Base-by-base conservation (phyloP, 2,113 vertebrate species). In the Strix uralensis region DNA sequence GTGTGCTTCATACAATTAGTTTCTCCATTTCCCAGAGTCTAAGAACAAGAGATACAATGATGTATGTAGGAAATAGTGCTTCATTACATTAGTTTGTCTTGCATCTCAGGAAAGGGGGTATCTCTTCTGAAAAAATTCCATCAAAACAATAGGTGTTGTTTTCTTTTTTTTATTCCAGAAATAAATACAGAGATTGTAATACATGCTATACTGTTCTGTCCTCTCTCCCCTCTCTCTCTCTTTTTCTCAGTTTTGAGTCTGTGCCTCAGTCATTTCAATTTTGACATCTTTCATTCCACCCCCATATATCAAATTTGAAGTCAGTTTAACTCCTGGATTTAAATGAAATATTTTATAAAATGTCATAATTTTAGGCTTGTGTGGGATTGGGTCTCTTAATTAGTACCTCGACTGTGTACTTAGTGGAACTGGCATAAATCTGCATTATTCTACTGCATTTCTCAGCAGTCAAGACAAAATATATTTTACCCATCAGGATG, bases 301-400 rank as follows among this genome's bases (percentile, higher is more conserved):
- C 91, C 82, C 67, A 46, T 65, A 29, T 42, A 80, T 93, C 36
- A 86, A 90, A 86, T 79, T 86, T 82, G 57, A 94, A 92, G 73
- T 78, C n/a, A 63, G 46, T 78, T 91, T 78, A 91, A 88, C n/a
- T 94, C 59, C 82, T 81, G 71, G 27, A 70, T 95, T 88, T 88
- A 88, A 93, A 61, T 20, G 6, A 97, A 96, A 85, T 94, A 81
- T 67, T 93, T 92, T 79, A 63, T 52, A 90, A 87, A 92, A 81
- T 90, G 73, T 74, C 65, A 71, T 74, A 8, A 40, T 73, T 94
- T 93, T 88, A 93, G 62, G 75, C 71, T 90, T 88, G 65, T 72
- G 92, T 47, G 74, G 88, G 74, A 61, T 70, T 80, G 23, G 27
- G 36, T 86, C 15, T 86, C 71, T 63, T 94, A 94, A 86, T 90